phyloP scores from a whole-genome alignment of 2,113 vertebrate genomes.

The Sinocyclocheilus rhinocerous region DNA sequence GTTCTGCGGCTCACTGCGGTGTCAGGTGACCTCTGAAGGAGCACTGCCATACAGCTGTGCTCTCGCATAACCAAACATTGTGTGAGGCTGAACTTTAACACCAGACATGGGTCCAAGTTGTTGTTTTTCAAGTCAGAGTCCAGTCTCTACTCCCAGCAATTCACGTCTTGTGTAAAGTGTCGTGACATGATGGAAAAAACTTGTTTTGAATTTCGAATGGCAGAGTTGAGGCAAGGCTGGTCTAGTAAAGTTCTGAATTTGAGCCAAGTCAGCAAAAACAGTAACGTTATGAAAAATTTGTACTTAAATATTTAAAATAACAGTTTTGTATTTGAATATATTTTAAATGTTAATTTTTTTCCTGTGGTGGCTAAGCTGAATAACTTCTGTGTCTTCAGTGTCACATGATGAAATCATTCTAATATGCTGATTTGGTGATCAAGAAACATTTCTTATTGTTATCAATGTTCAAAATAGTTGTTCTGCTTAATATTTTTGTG shows the following conservation, averaged over 20 bases:
- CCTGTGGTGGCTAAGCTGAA: no score
- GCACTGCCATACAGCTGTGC: constrained; percentile 22
- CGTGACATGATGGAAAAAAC: constrained; percentile 19
- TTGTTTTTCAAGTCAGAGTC: constrained; percentile 17
- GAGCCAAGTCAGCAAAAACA: not conserved
- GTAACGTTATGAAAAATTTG: no score
- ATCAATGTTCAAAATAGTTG: no score
- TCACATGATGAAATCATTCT: no score
- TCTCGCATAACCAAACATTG: constrained; percentile 22
- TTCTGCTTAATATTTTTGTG: no score
- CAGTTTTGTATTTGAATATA: no score
- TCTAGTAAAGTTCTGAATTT: not conserved
- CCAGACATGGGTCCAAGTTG: constrained; percentile 4
- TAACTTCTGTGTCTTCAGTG: no score
- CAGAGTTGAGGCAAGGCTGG: not conserved
- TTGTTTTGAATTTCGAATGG: not conserved
- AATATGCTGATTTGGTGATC: no score
- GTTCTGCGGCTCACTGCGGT: not conserved
- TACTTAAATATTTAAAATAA: no score
- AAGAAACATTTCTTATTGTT: no score
- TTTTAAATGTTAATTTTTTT: no score
- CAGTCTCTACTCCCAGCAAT: constrained; percentile 2
- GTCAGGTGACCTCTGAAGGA: not conserved
- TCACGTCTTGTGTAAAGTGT: not conserved
- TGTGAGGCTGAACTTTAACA: constrained; percentile 22